Evolutionary conservation across 1,140 invertebrate species (phyloP).

Genomic region (Oreohelix idahoensis): DNA sequence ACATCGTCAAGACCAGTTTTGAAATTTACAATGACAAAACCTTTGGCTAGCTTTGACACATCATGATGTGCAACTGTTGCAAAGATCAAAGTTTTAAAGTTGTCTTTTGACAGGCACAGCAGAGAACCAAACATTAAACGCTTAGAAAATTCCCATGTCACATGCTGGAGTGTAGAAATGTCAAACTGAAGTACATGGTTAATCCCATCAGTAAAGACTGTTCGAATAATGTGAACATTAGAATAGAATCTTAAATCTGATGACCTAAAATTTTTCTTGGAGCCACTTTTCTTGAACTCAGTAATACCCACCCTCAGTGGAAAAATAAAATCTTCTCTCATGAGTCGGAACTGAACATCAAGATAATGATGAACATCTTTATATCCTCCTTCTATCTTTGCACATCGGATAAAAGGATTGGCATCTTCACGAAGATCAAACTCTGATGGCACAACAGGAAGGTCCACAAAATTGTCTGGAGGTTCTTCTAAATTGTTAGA

Average conservation of each 20-base stretch:
- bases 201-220: constrained; percentile 45
- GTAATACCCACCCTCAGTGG: constrained; percentile 71
- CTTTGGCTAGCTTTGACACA: constrained; percentile 52
- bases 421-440: constrained; percentile 58
- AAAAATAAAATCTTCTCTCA: constrained; percentile 80
- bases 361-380: constrained; percentile 79
- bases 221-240: constrained; percentile 51
- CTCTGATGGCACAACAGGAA: constrained; percentile 63
- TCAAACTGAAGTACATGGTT: constrained; percentile 60
- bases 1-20: constrained; percentile 24
- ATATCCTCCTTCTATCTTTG: constrained; percentile 78
- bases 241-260: constrained; percentile 46
- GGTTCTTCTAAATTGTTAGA: constrained; percentile 46
- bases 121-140: constrained; percentile 82
- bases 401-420: constrained; percentile 76
- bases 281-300: constrained; percentile 42
- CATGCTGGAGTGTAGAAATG: constrained; percentile 45
- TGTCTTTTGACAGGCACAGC: constrained; percentile 80
- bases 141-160: constrained; percentile 73
- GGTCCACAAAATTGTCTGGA: constrained; percentile 65
- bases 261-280: not conserved
- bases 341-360: constrained; percentile 83
- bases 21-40: constrained; percentile 67
- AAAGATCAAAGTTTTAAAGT: constrained; percentile 80
- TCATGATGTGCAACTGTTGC: constrained; percentile 79